These are phyloP conservation scores for Polypterus bichir DNA, from an alignment of 2,113 vertebrate genomes.

Conservation along the genomic window DNA sequence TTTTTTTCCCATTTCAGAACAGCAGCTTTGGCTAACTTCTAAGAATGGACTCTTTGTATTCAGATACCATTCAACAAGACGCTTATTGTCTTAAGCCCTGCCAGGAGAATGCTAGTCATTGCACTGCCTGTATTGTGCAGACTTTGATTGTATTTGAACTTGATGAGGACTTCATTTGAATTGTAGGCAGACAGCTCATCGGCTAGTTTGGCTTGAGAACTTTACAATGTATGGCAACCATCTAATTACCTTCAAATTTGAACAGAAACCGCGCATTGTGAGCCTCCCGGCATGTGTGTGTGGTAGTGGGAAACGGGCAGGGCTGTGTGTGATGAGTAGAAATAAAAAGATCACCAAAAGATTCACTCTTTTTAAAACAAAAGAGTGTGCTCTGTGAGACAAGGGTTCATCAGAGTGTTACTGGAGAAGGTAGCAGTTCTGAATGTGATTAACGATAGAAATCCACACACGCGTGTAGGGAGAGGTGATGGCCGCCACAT, in stretches of 20 bases:
- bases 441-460: too few species aligned
- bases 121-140: slow-evolving; percentile 46
- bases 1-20: slow-evolving; percentile 35
- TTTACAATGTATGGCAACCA: slow-evolving; percentile 13
- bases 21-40: slow-evolving; percentile 60
- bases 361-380: too few species aligned
- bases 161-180: slow-evolving; percentile 47
- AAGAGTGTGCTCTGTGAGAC: too few species aligned
- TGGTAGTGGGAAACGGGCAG: too few species aligned
- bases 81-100: slow-evolving; percentile 52
- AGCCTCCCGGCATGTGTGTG: too few species aligned
- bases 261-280: not conserved
- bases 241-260: slow-evolving; percentile 18
- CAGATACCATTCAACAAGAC: slow-evolving; percentile 49
- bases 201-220: slow-evolving; percentile 13
- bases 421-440: too few species aligned
- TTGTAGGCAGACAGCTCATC: slow-evolving; percentile 34
- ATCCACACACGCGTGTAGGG: too few species aligned
- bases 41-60: slow-evolving; percentile 65
- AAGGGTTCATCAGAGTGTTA: too few species aligned
- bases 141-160: slow-evolving; percentile 40
- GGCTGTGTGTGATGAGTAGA: too few species aligned
- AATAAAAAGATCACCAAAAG: too few species aligned
- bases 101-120: slow-evolving; percentile 38
- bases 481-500: too few species aligned